Evolutionary conservation across 2,113 vertebrate genomes (phyloP).

Genomic region (Trachemys scripta): DNA sequence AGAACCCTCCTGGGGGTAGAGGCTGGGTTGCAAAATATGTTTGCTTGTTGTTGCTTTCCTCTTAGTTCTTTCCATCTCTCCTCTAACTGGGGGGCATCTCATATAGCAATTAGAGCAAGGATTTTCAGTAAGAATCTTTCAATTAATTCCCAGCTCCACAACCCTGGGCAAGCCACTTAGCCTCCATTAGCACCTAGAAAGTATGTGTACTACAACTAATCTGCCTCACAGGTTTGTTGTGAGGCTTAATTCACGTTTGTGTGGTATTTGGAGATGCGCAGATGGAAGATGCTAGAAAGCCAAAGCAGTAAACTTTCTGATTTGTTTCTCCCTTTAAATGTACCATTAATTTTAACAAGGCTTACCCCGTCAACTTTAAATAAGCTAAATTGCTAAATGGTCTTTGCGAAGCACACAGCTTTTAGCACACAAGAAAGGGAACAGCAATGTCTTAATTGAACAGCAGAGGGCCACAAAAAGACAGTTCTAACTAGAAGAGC

Average conservation of each 20-base stretch:
- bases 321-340: not conserved
- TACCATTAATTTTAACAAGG: not conserved
- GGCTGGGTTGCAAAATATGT: not conserved
- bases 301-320: not conserved
- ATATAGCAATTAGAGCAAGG: not conserved
- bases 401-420: not conserved
- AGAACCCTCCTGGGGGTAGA: not conserved
- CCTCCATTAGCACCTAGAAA: not conserved
- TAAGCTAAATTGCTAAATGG: not conserved
- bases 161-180: not conserved
- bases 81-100: not conserved
- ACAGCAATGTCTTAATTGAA: slow-evolving; percentile 15
- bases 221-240: not conserved
- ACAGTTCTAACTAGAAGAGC: not conserved
- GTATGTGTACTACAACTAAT: not conserved
- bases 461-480: slow-evolving; percentile 68
- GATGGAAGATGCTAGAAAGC: not conserved
- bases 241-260: not conserved
- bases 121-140: not conserved
- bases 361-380: not conserved
- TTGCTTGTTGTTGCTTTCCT: not conserved
- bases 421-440: not conserved
- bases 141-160: not conserved
- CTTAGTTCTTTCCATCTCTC: not conserved
- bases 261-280: not conserved